Conservation (phyloP, 2,113 vertebrate species). For the Heterochromis multidens region DNA sequence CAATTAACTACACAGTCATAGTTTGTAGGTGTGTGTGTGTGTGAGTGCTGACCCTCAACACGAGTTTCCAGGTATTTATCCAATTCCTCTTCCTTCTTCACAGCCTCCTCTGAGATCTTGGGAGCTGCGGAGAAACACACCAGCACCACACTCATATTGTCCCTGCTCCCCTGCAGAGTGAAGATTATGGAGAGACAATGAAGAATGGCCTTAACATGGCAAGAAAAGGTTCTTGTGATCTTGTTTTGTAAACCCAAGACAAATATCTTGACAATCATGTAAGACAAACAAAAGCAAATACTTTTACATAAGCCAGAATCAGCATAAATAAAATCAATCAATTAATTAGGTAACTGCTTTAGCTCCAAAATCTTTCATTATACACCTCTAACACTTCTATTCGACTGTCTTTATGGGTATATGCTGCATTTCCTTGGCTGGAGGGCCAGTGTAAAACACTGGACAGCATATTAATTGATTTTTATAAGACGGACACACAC, state of each 20-base stretch:
- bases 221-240: background rate
- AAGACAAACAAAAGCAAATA: background rate
- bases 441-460: background rate
- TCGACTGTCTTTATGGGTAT: background rate
- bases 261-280: background rate
- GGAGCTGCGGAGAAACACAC: constrained; percentile 96
- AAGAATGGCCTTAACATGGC: background rate
- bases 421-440: background rate
- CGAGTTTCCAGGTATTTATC: constrained; percentile 95
- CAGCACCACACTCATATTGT: constrained; percentile 99
- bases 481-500: background rate
- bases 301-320: background rate
- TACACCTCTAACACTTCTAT: background rate
- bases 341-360: background rate
- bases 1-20: background rate
- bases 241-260: background rate
- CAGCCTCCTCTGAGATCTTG: constrained; percentile 92
- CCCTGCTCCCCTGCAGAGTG: constrained; percentile 89
- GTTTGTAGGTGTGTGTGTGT: background rate
- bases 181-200: background rate
- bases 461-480: background rate
- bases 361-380: background rate
- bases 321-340: background rate
- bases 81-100: constrained; percentile 93
- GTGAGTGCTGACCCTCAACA: constrained; percentile 86